Conservation (phyloP, 2,113 vertebrate species). For the Peromyscus leucopus region DNA sequence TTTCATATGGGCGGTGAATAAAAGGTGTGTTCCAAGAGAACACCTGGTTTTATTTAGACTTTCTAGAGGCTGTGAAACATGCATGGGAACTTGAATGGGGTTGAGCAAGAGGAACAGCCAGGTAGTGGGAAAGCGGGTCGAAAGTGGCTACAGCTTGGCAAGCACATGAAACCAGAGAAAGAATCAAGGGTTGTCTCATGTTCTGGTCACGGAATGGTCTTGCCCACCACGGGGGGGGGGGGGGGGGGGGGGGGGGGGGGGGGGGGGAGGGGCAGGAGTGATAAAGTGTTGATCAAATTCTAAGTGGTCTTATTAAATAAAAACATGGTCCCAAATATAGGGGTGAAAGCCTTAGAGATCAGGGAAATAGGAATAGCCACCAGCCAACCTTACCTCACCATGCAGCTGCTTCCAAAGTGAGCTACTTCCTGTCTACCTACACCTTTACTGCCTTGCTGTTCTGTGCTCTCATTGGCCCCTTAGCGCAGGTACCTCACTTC, state of each 20-base stretch:
- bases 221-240: not conserved
- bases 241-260: not conserved
- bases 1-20: constrained; percentile 39
- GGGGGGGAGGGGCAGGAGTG: not conserved
- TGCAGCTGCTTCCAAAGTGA: too few relatives aligned
- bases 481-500: too few relatives aligned
- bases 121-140: not conserved
- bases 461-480: too few relatives aligned
- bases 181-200: not conserved
- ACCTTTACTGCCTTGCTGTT: too few relatives aligned
- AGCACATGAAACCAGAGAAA: not conserved
- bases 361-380: too few relatives aligned
- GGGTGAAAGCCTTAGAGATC: too few relatives aligned
- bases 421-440: too few relatives aligned
- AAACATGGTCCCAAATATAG: too few relatives aligned
- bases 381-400: too few relatives aligned
- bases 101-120: constrained; percentile 9
- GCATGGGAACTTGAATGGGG: not conserved
- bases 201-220: not conserved
- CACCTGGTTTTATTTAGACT: not conserved
- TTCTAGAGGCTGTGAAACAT: not conserved
- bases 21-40: not conserved
- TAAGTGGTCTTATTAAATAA: too few relatives aligned
- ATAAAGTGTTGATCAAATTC: not conserved
- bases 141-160: not conserved